Evolutionary conservation across 2,797 vertebrate species (phyloP), one percentile per base, ranked within the genome.

Genomic region (Hyperoplus immaculatus): DNA sequence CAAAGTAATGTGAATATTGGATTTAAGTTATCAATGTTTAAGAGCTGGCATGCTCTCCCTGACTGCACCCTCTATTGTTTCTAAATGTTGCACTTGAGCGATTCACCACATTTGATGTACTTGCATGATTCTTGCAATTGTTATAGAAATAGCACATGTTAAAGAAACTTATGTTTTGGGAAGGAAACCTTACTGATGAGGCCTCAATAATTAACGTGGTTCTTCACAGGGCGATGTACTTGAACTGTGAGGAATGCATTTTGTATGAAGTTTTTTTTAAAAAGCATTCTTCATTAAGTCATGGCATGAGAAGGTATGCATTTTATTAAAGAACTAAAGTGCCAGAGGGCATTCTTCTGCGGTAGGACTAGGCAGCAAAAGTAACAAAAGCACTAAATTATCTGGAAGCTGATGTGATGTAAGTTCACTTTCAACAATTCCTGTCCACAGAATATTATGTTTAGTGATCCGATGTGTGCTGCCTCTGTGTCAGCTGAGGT

Each of bases 121-220:
- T 29, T 29, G 29, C 29, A 29, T 29, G 29, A 29, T 29, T 21
- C 29, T 29, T 29, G 29, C 29, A 3, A 29, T 29, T 29, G 29
- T 29, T 29, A 29, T 43, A 43, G 55, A 60, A 81, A 75, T 21
- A 65, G 9, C 10, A 57, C 14, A 43, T 14, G 45, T 51, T 49
- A 41, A 71, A 82, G 60, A 41, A 61, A 15, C 10, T 64, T 60
- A 55, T 50, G 60, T 54, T 84, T 85, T 51, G 68, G 55, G 72
- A 76, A 76, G 57, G 80, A 79, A 81, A 79, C 77, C 85, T 85
- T 87, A 85, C 47, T 78, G 63, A 87, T 79, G 75, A 84, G 65
- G 69, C 36, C 67, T 87, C 68, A 78, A 82, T 91, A 86, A 91
- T 91, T 83, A 69, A 87, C 85, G 66, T 36, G 80, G 53, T 57